phyloP scores from a whole-genome alignment of 1,140 invertebrate genomes.

The Drosophila littoralis region DNA sequence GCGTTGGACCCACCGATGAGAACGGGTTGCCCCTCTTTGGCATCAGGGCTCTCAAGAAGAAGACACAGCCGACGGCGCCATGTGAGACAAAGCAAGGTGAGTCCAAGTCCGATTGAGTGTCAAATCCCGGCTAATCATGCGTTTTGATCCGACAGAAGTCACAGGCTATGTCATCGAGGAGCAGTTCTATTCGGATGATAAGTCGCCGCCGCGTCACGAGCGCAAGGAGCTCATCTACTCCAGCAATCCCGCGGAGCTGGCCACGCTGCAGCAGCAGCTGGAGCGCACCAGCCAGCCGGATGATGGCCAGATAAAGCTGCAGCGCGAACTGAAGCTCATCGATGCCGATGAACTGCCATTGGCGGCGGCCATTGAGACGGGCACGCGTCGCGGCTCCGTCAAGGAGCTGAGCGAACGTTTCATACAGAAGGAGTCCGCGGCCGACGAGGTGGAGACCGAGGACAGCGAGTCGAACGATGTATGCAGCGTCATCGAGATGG shows the following conservation, averaged over 20 bases:
- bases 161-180: conserved; percentile 88
- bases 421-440: conserved; percentile 84
- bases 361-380: conserved; percentile 53
- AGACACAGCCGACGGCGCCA: conserved; percentile 84
- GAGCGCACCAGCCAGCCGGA: conserved; percentile 46
- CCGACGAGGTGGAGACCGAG: conserved; percentile 63
- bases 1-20: conserved; percentile 91
- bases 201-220: conserved; percentile 87
- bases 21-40: conserved; percentile 91
- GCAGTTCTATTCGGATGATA: conserved; percentile 88
- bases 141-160: conserved; percentile 84
- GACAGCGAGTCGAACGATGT: conserved; percentile 73
- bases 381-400: conserved; percentile 88
- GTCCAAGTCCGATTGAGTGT: not conserved
- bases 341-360: conserved; percentile 48
- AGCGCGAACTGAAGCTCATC: conserved; percentile 69
- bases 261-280: conserved; percentile 69
- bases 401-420: conserved; percentile 90
- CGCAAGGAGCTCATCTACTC: conserved; percentile 89
- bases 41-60: conserved; percentile 89
- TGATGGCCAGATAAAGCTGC: conserved; percentile 54
- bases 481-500: conserved; percentile 69
- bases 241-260: conserved; percentile 87
- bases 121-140: too few species aligned
- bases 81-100: conserved; percentile 85